Conservation (phyloP, 2,888 invertebrate genomes). For the Leptogaster cylindrica region DNA sequence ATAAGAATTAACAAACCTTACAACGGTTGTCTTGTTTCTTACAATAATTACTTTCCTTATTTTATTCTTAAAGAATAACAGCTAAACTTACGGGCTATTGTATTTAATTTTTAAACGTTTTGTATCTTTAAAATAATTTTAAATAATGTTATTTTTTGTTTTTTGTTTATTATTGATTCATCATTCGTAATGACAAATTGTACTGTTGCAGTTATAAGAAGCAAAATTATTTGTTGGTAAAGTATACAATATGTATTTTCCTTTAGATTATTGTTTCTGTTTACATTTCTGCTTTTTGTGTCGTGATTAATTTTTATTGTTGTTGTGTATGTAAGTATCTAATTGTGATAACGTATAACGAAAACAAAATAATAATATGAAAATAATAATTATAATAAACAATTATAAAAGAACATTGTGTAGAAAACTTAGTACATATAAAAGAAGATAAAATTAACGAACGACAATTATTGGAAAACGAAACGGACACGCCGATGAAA, state of each 20-base stretch:
- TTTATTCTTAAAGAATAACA: conserved; percentile 50
- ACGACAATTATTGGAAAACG: conserved; percentile 33
- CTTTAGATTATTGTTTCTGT: conserved; percentile 36
- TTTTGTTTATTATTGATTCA: too few species aligned
- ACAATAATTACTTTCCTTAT: conserved; percentile 39
- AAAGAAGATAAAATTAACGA: conserved; percentile 5
- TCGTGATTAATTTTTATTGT: conserved; percentile 7
- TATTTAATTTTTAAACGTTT: conserved; percentile 45
- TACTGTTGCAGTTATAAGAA: conserved; percentile 46
- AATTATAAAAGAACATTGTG: not conserved
- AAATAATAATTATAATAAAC: too few species aligned
- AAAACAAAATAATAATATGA: too few species aligned
- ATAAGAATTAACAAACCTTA: conserved; percentile 40
- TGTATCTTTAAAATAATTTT: conserved; percentile 36
- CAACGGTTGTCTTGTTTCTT: conserved; percentile 40
- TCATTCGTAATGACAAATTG: conserved; percentile 47
- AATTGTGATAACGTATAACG: not conserved
- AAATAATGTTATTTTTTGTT: conserved; percentile 42
- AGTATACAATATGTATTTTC: conserved; percentile 34
- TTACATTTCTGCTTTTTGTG: conserved; percentile 28
- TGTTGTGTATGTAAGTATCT: conserved; percentile 25
- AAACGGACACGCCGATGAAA: conserved; percentile 38
- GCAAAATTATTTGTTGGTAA: conserved; percentile 39
- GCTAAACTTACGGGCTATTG: conserved; percentile 52
- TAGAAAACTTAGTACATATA: conserved; percentile 8